phyloP scores from a whole-genome alignment of 2,888 invertebrate genomes.

The Ophraella communa region DNA sequence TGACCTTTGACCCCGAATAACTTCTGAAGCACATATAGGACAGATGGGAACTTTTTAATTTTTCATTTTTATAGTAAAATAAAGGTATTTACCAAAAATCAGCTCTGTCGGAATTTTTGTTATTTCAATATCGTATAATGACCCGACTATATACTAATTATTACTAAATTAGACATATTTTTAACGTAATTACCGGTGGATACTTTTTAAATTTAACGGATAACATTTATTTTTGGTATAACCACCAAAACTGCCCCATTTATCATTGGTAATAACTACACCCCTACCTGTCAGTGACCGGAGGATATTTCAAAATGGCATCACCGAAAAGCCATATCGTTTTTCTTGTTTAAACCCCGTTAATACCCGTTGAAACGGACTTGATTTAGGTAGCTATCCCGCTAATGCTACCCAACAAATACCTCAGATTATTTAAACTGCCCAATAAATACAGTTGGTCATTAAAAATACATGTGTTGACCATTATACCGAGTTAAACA shows the following conservation, averaged over 20 bases:
- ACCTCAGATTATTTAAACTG: constrained; percentile 52
- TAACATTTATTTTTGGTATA: neutral
- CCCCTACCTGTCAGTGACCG: neutral
- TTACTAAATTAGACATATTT: no score
- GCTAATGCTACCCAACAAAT: constrained; percentile 46
- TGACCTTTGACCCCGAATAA: no score
- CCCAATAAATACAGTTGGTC: constrained; percentile 48
- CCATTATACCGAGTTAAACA: constrained; percentile 42
- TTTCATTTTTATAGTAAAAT: no score
- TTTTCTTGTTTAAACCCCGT: constrained; percentile 44
- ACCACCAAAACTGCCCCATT: neutral
- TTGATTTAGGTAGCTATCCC: constrained; percentile 43
- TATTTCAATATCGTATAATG: no score
- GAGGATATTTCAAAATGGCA: constrained; percentile 13
- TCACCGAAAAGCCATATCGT: constrained; percentile 31
- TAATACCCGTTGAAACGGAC: constrained; percentile 43
- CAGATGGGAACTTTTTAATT: no score
- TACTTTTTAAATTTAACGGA: no score
- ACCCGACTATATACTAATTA: no score
- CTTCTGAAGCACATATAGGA: no score
- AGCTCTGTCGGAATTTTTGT: no score
- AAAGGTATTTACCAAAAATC: no score
- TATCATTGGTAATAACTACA: neutral
- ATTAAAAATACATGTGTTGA: constrained; percentile 51
- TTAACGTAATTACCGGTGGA: no score